Percentiles rank a stretch among this genome's conserved stretches.
Conservation (phyloP, 2,113 vertebrate genomes). For the Centrocercus urophasianus region DNA sequence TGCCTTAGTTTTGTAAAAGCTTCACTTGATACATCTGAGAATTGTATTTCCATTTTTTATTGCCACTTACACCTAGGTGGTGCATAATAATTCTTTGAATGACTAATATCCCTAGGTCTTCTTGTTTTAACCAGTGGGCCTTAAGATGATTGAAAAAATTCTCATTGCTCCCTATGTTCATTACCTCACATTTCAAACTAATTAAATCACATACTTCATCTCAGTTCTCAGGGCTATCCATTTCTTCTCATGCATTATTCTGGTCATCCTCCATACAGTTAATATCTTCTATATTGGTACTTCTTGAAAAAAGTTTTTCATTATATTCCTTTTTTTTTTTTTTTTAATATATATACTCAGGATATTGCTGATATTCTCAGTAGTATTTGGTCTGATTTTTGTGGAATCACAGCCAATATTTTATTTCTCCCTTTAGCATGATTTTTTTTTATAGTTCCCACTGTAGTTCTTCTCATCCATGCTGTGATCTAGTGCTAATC, state of each 20-base stretch:
- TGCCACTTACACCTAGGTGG: slow-evolving; percentile 36
- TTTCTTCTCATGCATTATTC: slow-evolving; percentile 42
- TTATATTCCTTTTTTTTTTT: neutral
- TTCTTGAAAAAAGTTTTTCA: neutral
- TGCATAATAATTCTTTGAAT: slow-evolving; percentile 64
- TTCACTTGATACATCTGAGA: slow-evolving; percentile 29
- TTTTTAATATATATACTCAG: neutral
- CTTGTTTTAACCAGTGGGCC: slow-evolving; percentile 28
- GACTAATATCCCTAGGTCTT: slow-evolving; percentile 56
- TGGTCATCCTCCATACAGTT: slow-evolving; percentile 37
- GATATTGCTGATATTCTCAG: neutral
- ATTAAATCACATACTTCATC: slow-evolving; percentile 59
- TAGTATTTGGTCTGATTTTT: neutral
- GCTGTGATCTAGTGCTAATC: neutral
- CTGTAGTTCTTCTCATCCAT: neutral
- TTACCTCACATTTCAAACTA: slow-evolving; percentile 63
- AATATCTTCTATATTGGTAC: neutral
- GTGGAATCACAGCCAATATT: neutral
- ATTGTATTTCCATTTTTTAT: slow-evolving; percentile 63
- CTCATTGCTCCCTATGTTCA: slow-evolving; percentile 59
- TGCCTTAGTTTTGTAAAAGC: slow-evolving; percentile 50
- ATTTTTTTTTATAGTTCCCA: neutral
- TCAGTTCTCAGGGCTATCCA: slow-evolving; percentile 37
- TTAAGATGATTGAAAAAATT: slow-evolving; percentile 38
- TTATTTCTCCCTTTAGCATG: neutral